Evolutionary conservation across 2,888 invertebrate species (phyloP), one percentile per base, ranked within the genome.

Genomic region (Alloscopus bannaensis): DNA sequence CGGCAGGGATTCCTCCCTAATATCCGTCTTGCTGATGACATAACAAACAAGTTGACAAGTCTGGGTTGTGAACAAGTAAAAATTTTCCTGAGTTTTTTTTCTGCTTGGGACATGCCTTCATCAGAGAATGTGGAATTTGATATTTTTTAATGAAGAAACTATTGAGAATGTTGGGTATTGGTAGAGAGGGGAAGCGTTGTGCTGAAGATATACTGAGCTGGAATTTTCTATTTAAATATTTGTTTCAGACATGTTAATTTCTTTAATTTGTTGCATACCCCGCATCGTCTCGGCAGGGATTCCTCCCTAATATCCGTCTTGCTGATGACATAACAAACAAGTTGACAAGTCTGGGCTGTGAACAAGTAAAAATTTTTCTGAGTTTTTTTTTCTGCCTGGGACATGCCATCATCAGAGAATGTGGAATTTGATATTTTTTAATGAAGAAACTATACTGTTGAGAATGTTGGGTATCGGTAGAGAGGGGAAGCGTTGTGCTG

Each of bases 1-100:
- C 68, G 40, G 55, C 68, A 69, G 55, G 68, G 24, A 55, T 40
- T 20, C 50, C 1, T 4, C n/a, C 1, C 22, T 31, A 50, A 69
- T 69, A 55, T 69, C 68, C 68, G 52, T 36, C 40, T 40, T 69
- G n/a, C 42, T 57, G 29, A 31, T 40, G 40, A 40, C 57, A 24
- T 36, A 55, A 36, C 3, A 55, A 40, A 40, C 24, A 45, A 26
- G 40, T 29, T 55, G 52, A 69, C 55, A 69, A 50, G 66, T 20
- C 20, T 29, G 40, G 40, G 22, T 36, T 20, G 45, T 6, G 22
- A 57, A 4, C 6, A 22, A 11, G 26, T 47, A 28, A 47, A 42
- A 65, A 52, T 52, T 52, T 47, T 36, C 13, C 36, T 13, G 36
- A 36, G 36, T 36, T 36, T 6, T 36, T 36, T 36, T n/a, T n/a